Conservation (phyloP, 2,888 invertebrate species). For the Linyphia triangularis region DNA sequence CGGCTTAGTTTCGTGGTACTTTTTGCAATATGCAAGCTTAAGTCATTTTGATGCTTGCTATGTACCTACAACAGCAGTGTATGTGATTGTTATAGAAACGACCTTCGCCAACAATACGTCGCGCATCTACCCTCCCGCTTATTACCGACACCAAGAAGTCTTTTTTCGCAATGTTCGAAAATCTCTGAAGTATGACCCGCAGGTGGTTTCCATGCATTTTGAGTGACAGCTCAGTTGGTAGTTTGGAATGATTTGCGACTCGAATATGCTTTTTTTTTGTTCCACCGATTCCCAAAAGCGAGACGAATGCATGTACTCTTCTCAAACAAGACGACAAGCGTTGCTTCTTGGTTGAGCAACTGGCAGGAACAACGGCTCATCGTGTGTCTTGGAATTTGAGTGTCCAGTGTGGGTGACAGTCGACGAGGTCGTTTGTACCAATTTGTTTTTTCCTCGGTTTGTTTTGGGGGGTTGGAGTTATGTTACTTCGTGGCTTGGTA, state of each 20-base stretch:
- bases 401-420: slow-evolving; percentile 29
- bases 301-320: slow-evolving; percentile 42
- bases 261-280: slow-evolving; percentile 8
- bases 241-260: slow-evolving; percentile 67
- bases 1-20: no score
- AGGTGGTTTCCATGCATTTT: slow-evolving; percentile 69
- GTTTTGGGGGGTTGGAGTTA: slow-evolving; percentile 19
- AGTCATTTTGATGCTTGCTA: neutral
- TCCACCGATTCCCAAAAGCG: slow-evolving; percentile 13
- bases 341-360: slow-evolving; percentile 52
- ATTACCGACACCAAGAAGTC: slow-evolving; percentile 34
- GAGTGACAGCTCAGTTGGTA: slow-evolving; percentile 69
- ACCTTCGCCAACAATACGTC: slow-evolving; percentile 60
- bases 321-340: slow-evolving; percentile 38
- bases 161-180: slow-evolving; percentile 43
- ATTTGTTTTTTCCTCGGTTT: slow-evolving; percentile 7
- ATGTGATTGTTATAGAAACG: slow-evolving; percentile 34
- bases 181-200: slow-evolving; percentile 53
- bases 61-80: slow-evolving; percentile 6
- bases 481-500: slow-evolving; percentile 20
- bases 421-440: slow-evolving; percentile 38
- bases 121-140: slow-evolving; percentile 51
- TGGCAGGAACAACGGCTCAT: slow-evolving; percentile 19
- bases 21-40: slow-evolving; percentile 23
- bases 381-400: slow-evolving; percentile 19